Conservation (phyloP, 2,797 vertebrate genomes). For the Carduelis carduelis region DNA sequence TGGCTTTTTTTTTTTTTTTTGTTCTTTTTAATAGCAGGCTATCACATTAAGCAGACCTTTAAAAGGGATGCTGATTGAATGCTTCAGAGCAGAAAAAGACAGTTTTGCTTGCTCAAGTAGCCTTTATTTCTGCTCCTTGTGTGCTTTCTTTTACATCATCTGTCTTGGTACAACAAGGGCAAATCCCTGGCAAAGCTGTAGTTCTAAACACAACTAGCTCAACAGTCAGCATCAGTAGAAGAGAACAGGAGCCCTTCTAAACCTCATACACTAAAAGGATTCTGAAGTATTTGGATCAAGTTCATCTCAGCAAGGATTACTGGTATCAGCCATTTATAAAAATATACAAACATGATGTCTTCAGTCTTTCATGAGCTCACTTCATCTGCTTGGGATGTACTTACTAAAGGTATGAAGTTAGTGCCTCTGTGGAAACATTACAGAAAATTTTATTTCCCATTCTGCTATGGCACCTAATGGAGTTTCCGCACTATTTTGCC, state of each 20-base stretch:
- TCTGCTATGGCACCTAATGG: background rate
- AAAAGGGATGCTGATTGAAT: background rate
- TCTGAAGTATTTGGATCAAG: background rate
- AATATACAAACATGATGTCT: background rate
- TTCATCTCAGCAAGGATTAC: background rate
- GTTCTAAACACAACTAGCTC: background rate
- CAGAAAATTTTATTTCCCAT: background rate
- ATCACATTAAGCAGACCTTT: background rate
- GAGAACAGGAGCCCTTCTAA: background rate
- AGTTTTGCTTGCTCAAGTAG: background rate
- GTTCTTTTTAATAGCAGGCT: background rate
- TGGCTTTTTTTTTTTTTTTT: background rate
- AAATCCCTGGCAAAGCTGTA: background rate
- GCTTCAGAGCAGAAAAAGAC: background rate
- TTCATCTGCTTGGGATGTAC: background rate
- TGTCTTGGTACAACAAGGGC: background rate
- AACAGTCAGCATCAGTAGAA: background rate
- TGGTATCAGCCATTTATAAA: background rate
- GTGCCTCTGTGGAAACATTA: background rate
- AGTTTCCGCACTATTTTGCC: background rate
- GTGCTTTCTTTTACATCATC: background rate
- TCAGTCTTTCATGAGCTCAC: background rate
- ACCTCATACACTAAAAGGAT: background rate
- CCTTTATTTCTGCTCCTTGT: conserved; percentile 14
- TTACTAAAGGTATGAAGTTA: background rate